These are phyloP conservation scores for Phymatocera aterrima DNA, from an alignment of 2,888 invertebrate genomes.

Conservation along the genomic window DNA sequence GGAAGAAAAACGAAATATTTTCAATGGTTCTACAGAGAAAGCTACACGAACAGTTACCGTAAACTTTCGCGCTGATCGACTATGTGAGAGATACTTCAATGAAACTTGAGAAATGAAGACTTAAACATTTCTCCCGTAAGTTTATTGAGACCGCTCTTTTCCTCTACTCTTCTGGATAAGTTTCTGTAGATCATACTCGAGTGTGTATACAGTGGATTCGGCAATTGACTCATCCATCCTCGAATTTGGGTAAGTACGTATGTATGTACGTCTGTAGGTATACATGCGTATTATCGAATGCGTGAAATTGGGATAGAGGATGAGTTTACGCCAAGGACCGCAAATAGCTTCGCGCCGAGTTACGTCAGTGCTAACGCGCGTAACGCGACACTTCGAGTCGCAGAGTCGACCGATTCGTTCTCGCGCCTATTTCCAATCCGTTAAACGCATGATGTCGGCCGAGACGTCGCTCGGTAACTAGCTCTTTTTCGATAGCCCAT, in stretches of 20 bases:
- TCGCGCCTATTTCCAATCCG: conserved; percentile 40
- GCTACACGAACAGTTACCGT: too few relatives aligned
- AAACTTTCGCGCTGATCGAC: too few relatives aligned
- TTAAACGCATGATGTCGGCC: conserved; percentile 8
- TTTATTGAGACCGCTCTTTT: not conserved
- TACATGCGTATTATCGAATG: not conserved
- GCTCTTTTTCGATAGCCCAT: not conserved
- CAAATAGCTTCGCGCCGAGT: conserved; percentile 32
- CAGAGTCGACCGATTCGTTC: conserved; percentile 39
- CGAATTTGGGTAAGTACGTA: too few relatives aligned
- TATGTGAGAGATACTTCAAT: too few relatives aligned
- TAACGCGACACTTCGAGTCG: conserved; percentile 42
- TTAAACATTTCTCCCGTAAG: too few relatives aligned
- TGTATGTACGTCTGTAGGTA: not conserved
- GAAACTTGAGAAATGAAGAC: too few relatives aligned
- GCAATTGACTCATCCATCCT: not conserved
- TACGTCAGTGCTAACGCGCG: conserved; percentile 40
- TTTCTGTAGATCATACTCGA: not conserved
- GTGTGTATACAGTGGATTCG: not conserved
- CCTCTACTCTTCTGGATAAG: not conserved
- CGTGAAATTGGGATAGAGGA: conserved; percentile 43
- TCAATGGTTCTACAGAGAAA: too few relatives aligned
- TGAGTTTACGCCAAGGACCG: conserved; percentile 39
- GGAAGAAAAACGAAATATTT: too few relatives aligned
- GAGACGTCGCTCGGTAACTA: conserved; percentile 29